These are phyloP conservation scores for Dasyprocta punctata DNA, from an alignment of 2,113 vertebrate genomes.

Conservation along the genomic window DNA sequence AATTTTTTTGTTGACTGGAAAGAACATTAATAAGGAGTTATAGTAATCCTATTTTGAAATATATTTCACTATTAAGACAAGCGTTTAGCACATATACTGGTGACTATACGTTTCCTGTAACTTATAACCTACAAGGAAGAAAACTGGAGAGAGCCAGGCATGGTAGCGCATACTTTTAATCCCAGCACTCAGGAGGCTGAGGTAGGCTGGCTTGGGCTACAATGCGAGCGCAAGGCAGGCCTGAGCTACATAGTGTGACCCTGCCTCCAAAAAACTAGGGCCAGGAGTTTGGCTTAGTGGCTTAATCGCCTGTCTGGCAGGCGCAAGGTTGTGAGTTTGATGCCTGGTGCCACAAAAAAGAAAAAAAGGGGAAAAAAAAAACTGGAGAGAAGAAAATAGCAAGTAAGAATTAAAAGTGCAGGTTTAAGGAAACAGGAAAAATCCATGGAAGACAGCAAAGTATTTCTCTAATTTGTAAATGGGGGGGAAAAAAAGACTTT, in stretches of 20 bases:
- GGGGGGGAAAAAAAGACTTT: not conserved
- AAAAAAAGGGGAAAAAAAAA: too few relatives aligned
- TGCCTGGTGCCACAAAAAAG: too few relatives aligned
- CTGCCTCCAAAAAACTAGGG: too few relatives aligned
- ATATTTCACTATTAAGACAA: not conserved
- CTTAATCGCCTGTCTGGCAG: too few relatives aligned
- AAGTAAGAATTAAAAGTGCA: not conserved
- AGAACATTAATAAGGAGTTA: slow-evolving; percentile 1
- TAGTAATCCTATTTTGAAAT: slow-evolving; percentile 18
- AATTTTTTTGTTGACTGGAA: not conserved
- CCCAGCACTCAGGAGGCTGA: too few relatives aligned
- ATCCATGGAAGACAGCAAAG: not conserved
- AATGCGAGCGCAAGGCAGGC: too few relatives aligned
- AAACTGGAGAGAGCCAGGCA: not conserved
- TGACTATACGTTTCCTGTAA: not conserved
- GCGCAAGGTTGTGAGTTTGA: too few relatives aligned
- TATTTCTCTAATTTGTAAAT: slow-evolving; percentile 39
- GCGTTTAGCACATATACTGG: not conserved
- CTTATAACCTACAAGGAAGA: not conserved
- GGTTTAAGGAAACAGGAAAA: slow-evolving; percentile 30
- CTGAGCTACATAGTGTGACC: too few relatives aligned
- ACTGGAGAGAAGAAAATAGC: not conserved
- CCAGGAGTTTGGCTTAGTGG: too few relatives aligned
- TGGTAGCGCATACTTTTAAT: too few relatives aligned
- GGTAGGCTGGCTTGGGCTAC: too few relatives aligned